Conservation (phyloP, 2,888 invertebrate genomes). For the Neria commutata region DNA sequence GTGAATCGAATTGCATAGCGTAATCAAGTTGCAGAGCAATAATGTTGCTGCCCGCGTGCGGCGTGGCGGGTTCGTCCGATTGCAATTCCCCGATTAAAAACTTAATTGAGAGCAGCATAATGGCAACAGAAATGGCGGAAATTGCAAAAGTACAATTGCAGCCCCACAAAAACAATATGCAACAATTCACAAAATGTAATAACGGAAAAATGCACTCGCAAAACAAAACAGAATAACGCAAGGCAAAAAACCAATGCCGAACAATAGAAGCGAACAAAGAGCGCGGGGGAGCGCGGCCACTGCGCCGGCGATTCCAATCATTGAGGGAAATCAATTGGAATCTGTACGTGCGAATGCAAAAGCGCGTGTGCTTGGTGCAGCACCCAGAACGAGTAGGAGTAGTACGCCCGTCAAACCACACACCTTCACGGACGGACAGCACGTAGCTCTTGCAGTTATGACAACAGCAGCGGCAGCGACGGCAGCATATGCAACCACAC, state of each 20-base stretch:
- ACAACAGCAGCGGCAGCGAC: too few relatives aligned
- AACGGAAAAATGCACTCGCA: conserved; percentile 10
- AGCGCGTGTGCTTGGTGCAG: background rate
- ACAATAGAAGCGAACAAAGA: conserved; percentile 18
- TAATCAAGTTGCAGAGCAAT: too few relatives aligned
- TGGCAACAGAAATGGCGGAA: conserved; percentile 11
- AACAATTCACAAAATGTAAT: conserved; percentile 21
- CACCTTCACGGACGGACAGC: too few relatives aligned
- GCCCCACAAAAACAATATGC: background rate
- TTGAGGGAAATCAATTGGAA: conserved; percentile 33
- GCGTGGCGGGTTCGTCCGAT: conserved; percentile 23
- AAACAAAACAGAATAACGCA: background rate
- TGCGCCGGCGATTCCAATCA: conserved; percentile 31
- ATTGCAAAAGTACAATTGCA: background rate
- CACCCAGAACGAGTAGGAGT: too few relatives aligned
- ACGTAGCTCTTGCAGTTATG: too few relatives aligned
- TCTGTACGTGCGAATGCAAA: conserved; percentile 9
- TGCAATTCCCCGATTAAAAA: conserved; percentile 35
- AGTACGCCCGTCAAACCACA: too few relatives aligned
- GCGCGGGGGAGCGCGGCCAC: conserved; percentile 27
- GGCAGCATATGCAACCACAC: too few relatives aligned
- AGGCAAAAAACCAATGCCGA: background rate
- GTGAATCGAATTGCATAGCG: too few relatives aligned
- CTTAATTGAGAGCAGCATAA: conserved; percentile 27
- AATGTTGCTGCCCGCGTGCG: background rate